phyloP scores from a whole-genome alignment of 2,113 vertebrate species.

The Perca flavescens region DNA sequence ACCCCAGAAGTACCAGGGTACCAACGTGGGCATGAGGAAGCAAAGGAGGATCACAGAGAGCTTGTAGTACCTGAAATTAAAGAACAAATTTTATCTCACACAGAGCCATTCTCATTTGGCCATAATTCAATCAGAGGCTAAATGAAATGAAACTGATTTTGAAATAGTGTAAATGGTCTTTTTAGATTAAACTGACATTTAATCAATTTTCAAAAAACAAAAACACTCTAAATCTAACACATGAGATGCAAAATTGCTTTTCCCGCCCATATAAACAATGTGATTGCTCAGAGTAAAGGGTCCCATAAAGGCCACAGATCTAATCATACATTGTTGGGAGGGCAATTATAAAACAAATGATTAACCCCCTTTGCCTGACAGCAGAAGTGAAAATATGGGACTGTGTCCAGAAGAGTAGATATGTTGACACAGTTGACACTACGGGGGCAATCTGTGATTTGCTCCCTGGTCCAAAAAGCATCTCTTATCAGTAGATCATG shows the following conservation, averaged over 20 bases:
- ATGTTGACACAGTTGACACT: constrained; percentile 32
- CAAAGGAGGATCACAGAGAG: constrained; percentile 87
- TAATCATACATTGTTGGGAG: not conserved
- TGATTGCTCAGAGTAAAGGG: not conserved
- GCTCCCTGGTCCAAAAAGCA: constrained; percentile 16
- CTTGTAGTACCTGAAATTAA: constrained; percentile 88
- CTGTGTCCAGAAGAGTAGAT: constrained; percentile 39
- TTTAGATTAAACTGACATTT: not conserved
- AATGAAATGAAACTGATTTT: not conserved
- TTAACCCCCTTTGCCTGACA: constrained; percentile 34
- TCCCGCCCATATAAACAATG: not conserved
- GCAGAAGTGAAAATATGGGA: constrained; percentile 42
- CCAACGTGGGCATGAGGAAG: constrained; percentile 87
- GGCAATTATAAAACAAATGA: not conserved
- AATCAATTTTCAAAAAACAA: not conserved
- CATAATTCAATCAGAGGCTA: not conserved
- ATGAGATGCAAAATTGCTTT: too few relatives aligned
- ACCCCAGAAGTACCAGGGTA: constrained; percentile 93
- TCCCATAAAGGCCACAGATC: not conserved
- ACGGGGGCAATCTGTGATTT: constrained; percentile 10
- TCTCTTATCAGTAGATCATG: constrained; percentile 33
- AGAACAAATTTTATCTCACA: not conserved
- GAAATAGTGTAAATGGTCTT: not conserved
- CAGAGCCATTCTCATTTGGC: not conserved
- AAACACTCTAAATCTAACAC: too few relatives aligned